A percentile compares a stretch with the other conserved stretches of the same genome.
phyloP scores from a whole-genome alignment of 2,888 invertebrate genomes.

The Nemotelus pantherinus region DNA sequence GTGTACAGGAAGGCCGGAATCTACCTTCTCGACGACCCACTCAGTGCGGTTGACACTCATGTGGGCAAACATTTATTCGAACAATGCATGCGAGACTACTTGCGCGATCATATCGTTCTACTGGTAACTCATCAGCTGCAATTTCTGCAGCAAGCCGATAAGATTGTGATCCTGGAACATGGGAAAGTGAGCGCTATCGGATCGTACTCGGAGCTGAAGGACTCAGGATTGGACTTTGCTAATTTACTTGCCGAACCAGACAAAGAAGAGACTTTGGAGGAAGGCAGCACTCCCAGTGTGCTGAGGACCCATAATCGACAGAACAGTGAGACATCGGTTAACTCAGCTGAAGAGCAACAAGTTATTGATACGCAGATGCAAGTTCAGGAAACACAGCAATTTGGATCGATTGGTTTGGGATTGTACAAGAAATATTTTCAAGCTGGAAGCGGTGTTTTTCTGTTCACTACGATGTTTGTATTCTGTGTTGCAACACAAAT shows the following conservation, averaged over 20 bases:
- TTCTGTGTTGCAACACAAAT: slow-evolving; percentile 75
- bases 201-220: slow-evolving; percentile 76
- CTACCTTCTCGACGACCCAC: slow-evolving; percentile 89
- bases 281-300: slow-evolving; percentile 57
- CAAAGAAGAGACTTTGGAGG: slow-evolving; percentile 56
- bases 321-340: slow-evolving; percentile 64
- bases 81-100: slow-evolving; percentile 64
- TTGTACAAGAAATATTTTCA: slow-evolving; percentile 76
- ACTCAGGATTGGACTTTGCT: slow-evolving; percentile 81
- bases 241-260: slow-evolving; percentile 71
- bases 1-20: slow-evolving; percentile 88
- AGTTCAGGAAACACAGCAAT: slow-evolving; percentile 69
- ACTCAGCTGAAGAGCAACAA: slow-evolving; percentile 68
- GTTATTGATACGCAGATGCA: slow-evolving; percentile 61
- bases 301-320: slow-evolving; percentile 59
- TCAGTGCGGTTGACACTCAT: slow-evolving; percentile 92
- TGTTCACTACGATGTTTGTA: slow-evolving; percentile 70
- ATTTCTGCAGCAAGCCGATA: slow-evolving; percentile 75
- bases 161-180: slow-evolving; percentile 64
- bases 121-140: slow-evolving; percentile 88
- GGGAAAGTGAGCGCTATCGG: slow-evolving; percentile 68
- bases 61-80: slow-evolving; percentile 91
- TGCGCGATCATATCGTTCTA: slow-evolving; percentile 76
- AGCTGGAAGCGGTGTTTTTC: slow-evolving; percentile 75
- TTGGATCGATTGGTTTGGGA: slow-evolving; percentile 70